Percentiles rank a stretch among this genome's conserved stretches.
These are phyloP conservation scores for Toxotes lorentzi DNA, from an alignment of 2,797 vertebrate species.

Conservation along the genomic window DNA sequence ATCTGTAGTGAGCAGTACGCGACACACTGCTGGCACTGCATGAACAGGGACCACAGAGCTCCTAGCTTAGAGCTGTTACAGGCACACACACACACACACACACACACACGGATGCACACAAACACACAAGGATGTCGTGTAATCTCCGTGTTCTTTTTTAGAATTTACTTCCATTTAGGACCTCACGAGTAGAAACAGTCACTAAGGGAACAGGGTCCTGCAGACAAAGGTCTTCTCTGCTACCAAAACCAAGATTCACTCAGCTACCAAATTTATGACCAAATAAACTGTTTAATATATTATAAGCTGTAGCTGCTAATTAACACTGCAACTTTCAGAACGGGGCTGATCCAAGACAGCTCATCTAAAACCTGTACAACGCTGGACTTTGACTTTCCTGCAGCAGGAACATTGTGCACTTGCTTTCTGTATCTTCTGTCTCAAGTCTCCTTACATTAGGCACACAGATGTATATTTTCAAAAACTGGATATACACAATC, in stretches of 20 bases:
- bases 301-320: neutral
- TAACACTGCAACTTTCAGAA: neutral
- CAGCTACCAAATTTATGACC: neutral
- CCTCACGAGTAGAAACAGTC: neutral
- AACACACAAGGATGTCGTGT: neutral
- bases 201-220: neutral
- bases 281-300: neutral
- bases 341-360: neutral
- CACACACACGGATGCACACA: slow-evolving; percentile 2
- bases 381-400: neutral
- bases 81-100: slow-evolving; percentile 6
- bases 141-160: neutral
- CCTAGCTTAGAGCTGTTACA: slow-evolving; percentile 17
- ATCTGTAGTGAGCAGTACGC: slow-evolving; percentile 28
- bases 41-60: slow-evolving; percentile 38
- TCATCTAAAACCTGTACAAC: neutral
- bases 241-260: neutral
- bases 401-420: neutral
- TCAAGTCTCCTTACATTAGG: neutral
- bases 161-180: neutral
- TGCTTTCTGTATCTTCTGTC: neutral
- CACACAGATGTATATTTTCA: neutral
- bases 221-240: neutral
- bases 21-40: slow-evolving; percentile 23
- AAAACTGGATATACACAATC: neutral